phyloP scores from a whole-genome alignment of 2,888 invertebrate species.

The Clostera curtula region DNA sequence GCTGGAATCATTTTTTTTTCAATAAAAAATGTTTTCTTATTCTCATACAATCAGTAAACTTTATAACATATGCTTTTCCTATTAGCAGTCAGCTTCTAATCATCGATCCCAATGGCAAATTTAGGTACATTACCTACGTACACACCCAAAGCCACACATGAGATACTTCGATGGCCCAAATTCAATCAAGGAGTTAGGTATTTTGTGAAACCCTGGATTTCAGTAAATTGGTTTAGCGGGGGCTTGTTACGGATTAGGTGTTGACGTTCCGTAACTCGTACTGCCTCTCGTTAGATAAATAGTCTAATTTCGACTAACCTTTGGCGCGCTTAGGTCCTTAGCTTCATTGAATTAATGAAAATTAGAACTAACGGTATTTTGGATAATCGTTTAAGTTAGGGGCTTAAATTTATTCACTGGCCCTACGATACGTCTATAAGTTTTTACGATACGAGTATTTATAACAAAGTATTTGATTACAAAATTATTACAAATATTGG shows the following conservation, averaged over 20 bases:
- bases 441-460: neutral
- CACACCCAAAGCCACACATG: conserved; percentile 10
- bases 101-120: conserved; percentile 2
- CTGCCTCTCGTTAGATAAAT: conserved; percentile 20
- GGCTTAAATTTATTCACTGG: no score
- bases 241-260: conserved; percentile 17
- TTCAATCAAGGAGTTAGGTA: conserved; percentile 23
- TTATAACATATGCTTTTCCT: no score
- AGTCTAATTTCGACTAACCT: conserved; percentile 13
- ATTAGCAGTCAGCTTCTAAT: no score
- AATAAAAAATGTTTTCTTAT: no score
- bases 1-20: no score
- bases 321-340: conserved; percentile 6
- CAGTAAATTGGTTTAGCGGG: conserved; percentile 22
- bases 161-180: conserved; percentile 18
- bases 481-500: neutral
- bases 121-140: conserved; percentile 14
- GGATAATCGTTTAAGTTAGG: no score
- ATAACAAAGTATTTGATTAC: neutral
- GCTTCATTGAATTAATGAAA: conserved; percentile 11
- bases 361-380: conserved; percentile 9
- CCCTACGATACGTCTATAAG: no score
- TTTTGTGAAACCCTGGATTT: conserved; percentile 20
- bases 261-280: conserved; percentile 14
- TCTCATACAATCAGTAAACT: no score